Conservation (phyloP, 2,797 vertebrate species). For the Fundulus diaphanus region DNA sequence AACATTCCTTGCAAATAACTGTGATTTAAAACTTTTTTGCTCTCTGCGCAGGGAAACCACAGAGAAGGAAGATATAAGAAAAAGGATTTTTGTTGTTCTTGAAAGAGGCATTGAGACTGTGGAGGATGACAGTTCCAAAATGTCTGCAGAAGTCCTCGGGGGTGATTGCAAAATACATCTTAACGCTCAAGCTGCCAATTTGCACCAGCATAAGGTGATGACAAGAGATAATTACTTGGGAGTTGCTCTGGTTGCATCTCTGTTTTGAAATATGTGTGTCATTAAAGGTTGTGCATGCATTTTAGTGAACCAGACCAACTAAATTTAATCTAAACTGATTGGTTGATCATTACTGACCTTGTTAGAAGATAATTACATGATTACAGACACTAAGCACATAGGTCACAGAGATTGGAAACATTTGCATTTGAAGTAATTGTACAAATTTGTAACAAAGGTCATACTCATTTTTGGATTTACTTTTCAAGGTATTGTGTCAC, state of each 20-base stretch:
- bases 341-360: no score
- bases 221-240: constrained; percentile 32
- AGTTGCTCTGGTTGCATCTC: constrained; percentile 19
- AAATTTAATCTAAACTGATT: not conserved
- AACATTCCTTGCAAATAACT: no score
- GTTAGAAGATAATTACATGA: not conserved
- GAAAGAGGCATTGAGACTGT: constrained; percentile 40
- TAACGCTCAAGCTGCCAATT: constrained; percentile 50
- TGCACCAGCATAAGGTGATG: constrained; percentile 36
- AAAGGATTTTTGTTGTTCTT: constrained; percentile 17
- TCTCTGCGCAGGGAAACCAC: no score
- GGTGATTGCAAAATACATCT: constrained; percentile 44
- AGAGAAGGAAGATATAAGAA: no score
- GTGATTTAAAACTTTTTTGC: no score
- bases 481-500: no score
- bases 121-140: constrained; percentile 47
- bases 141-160: constrained; percentile 32
- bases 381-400: not conserved
- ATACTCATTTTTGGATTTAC: no score
- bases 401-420: no score
- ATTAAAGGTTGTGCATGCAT: constrained; percentile 18
- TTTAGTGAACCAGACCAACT: constrained; percentile 1
- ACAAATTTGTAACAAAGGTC: no score
- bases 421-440: no score
- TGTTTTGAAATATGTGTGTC: constrained; percentile 9